Base-by-base conservation (phyloP, 2,888 invertebrate species). In the Baronia brevicornis region DNA sequence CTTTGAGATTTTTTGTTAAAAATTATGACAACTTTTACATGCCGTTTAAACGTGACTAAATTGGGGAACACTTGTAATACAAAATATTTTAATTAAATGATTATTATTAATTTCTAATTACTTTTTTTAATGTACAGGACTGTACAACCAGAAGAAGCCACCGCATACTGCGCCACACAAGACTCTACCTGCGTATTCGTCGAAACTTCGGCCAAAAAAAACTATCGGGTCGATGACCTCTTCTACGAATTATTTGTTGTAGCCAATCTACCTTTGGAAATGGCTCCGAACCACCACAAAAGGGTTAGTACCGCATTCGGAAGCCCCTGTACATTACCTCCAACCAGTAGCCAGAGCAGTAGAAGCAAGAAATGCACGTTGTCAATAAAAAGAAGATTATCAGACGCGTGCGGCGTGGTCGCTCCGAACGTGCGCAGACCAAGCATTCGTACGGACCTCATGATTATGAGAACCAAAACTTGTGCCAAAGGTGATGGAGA, bases 201-300 rank as follows among this genome's bases (percentile, higher is more conserved):
- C 9, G 94, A 94, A 62, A 91, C 91, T 11, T 95, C 94, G 18
- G 95, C 95, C 3, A 93, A 93, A 66, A 90, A 90, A 57, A 93
- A 94, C 69, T 85, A 86, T 43, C 90, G 90, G 55, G 91, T 95
- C 28, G 93, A 94, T 56, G 94, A 95, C 55, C 87, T 94, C 7
- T 95, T 95, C 72, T 91, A 92, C 65, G 91, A 93, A 50, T 86
- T 95, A 5, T 95, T 95, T 67, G 88, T 91, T 33, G 89, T 93
- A 26, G 93, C 94, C 13, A 92, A 93, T 62, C 72, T 95, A 36
- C 95, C 95, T 0, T 73, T 92, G 51, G 95, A 95, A 80, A 95
- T 95, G 95, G 93, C 94, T 9, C 93, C 93, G 0, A 93, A 94
- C 56, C 91, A 94, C 61, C 95, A 95, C 69, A 90, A 93, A 54